These are phyloP conservation scores for Cephus pygmeus DNA, from an alignment of 2,888 invertebrate species.

Conservation along the genomic window DNA sequence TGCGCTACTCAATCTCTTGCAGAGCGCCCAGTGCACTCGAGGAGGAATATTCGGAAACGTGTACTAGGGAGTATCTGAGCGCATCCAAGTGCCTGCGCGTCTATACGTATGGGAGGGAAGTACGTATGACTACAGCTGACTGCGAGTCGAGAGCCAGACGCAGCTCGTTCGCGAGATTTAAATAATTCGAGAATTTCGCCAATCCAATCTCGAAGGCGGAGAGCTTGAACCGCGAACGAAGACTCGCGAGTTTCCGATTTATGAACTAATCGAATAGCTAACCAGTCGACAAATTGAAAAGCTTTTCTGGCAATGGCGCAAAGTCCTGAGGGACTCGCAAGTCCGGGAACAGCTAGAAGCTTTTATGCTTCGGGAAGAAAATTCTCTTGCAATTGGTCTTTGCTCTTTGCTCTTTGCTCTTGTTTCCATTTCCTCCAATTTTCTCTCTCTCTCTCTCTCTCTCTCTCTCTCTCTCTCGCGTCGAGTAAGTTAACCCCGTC, in stretches of 20 bases:
- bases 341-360: no score
- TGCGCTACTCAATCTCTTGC: no score
- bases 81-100: no score
- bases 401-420: constrained; percentile 10
- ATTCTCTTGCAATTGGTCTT: no score
- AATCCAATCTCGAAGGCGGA: constrained; percentile 20
- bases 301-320: constrained; percentile 22
- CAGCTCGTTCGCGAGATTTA: constrained; percentile 18
- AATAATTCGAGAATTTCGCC: constrained; percentile 37
- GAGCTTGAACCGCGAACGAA: background rate
- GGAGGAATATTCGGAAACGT: no score
- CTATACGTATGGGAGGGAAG: no score
- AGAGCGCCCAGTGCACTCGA: no score
- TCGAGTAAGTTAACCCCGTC: constrained; percentile 12
- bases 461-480: constrained; percentile 1
- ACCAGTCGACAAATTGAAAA: constrained; percentile 38
- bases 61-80: no score
- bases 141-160: background rate
- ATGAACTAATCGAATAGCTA: constrained; percentile 45
- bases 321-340: background rate
- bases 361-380: no score
- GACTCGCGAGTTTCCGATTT: constrained; percentile 18
- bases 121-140: no score
- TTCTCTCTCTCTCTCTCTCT: background rate
- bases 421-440: background rate